phyloP scores from a whole-genome alignment of 64 coral and sea anemone species.

The Acropora tenuis region DNA sequence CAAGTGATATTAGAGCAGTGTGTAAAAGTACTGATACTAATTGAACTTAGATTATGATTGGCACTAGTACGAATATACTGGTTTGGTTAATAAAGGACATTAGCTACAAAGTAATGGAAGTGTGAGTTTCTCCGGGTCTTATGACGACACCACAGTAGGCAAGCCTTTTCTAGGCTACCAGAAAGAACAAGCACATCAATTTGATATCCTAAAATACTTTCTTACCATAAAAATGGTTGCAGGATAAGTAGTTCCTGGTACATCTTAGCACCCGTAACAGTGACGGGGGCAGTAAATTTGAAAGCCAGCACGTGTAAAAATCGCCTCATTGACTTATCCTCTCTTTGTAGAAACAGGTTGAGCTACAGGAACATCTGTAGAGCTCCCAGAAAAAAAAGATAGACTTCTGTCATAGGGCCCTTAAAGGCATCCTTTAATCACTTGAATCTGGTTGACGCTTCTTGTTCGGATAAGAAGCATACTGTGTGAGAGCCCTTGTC shows the following conservation, averaged over 20 bases:
- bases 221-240: conserved; percentile 39
- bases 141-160: too few species aligned
- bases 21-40: too few species aligned
- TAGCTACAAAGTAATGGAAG: too few species aligned
- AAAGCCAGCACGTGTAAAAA: conserved; percentile 51
- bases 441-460: conserved; percentile 3
- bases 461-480: conserved; percentile 33
- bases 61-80: too few species aligned
- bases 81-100: too few species aligned
- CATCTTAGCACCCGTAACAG: conserved; percentile 2
- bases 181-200: conserved; percentile 18
- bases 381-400: conserved; percentile 28
- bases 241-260: conserved; percentile 17
- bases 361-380: too few species aligned
- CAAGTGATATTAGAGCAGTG: too few species aligned
- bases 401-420: conserved; percentile 52
- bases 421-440: conserved; percentile 34
- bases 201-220: conserved; percentile 25
- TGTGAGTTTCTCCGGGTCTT: too few species aligned
- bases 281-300: conserved; percentile 55
- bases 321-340: conserved; percentile 44
- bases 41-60: too few species aligned
- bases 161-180: background rate
- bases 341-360: conserved; percentile 1
- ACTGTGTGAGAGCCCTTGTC: background rate